Percentiles rank a stretch among this genome's conserved stretches.
These are phyloP conservation scores for Anthoscopus minutus DNA, from an alignment of 2,113 vertebrate species.

Conservation along the genomic window DNA sequence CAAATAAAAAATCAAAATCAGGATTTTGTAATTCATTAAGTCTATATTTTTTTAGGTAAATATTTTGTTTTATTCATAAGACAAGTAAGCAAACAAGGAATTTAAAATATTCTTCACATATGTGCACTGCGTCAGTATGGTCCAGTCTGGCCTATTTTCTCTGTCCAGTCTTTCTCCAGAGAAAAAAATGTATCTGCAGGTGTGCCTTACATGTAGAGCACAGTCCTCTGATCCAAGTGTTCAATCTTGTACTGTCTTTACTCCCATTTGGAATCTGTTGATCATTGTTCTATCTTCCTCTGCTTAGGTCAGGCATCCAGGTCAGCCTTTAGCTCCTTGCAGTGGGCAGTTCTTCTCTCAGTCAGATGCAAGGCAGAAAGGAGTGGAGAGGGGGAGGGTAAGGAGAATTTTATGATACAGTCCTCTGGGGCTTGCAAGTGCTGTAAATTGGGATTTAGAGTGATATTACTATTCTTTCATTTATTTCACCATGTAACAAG, in stretches of 20 bases:
- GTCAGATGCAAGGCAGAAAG: background rate
- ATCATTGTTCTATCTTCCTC: background rate
- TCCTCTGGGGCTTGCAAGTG: background rate
- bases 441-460: conserved; percentile 39
- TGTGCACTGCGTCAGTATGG: background rate
- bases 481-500: conserved; percentile 53
- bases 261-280: background rate
- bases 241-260: background rate
- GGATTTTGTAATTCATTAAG: background rate
- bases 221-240: background rate
- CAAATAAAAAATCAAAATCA: background rate
- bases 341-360: background rate
- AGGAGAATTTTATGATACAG: background rate
- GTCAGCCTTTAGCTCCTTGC: background rate
- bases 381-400: background rate
- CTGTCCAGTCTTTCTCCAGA: background rate
- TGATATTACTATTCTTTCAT: conserved; percentile 37
- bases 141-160: background rate
- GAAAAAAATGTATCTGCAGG: background rate
- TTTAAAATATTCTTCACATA: background rate
- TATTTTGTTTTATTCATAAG: background rate
- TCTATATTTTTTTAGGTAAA: background rate
- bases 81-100: background rate
- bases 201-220: background rate
- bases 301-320: background rate